Evolutionary conservation across 2,888 invertebrate species (phyloP).

Genomic region (Mamestra brassicae): DNA sequence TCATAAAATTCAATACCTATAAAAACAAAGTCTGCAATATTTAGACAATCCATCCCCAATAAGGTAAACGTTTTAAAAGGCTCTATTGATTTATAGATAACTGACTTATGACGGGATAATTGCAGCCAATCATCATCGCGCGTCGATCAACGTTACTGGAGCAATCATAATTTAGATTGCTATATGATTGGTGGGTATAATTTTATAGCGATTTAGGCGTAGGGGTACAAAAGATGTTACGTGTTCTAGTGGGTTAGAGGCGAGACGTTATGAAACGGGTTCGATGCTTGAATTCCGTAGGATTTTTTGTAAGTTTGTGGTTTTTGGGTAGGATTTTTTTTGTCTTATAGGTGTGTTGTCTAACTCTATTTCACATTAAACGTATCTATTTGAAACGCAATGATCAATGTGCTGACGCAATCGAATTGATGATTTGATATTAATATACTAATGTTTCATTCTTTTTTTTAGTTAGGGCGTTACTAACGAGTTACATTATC

Average conservation of each 20-base stretch:
- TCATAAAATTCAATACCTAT: background rate
- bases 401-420: background rate
- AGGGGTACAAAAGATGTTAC: slow-evolving; percentile 54
- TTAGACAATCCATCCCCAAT: slow-evolving; percentile 32
- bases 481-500: background rate
- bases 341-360: too few relatives aligned
- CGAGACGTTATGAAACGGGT: slow-evolving; percentile 35
- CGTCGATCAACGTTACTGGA: slow-evolving; percentile 62
- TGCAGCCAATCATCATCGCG: slow-evolving; percentile 73
- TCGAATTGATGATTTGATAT: background rate
- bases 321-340: background rate
- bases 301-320: slow-evolving; percentile 20
- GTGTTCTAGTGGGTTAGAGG: slow-evolving; percentile 38
- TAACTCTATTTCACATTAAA: too few relatives aligned
- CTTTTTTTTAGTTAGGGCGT: background rate
- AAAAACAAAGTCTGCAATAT: slow-evolving; percentile 20
- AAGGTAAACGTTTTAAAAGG: slow-evolving; percentile 57
- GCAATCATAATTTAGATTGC: slow-evolving; percentile 66
- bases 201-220: slow-evolving; percentile 64
- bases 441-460: too few relatives aligned
- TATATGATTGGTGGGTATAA: slow-evolving; percentile 66
- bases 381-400: background rate
- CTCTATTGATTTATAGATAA: slow-evolving; percentile 79
- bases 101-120: slow-evolving; percentile 76
- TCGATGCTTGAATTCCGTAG: slow-evolving; percentile 33